Conservation (phyloP, 2,113 vertebrate genomes). For the Promerops cafer region DNA sequence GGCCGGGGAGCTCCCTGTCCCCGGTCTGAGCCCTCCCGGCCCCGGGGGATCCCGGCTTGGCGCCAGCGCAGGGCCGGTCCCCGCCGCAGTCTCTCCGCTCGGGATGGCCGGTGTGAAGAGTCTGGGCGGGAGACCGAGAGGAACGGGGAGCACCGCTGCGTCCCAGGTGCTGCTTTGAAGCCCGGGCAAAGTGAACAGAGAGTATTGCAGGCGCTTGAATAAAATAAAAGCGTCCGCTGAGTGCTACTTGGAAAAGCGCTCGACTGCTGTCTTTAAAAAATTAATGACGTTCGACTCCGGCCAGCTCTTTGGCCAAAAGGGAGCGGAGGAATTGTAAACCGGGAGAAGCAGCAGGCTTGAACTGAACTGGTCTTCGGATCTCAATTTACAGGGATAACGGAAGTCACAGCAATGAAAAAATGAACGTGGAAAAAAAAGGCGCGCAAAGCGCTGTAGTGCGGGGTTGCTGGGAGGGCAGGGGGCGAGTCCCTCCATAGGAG, state of each 20-base stretch:
- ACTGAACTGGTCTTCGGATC: neutral
- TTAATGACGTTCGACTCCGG: neutral
- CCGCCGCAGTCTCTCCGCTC: neutral
- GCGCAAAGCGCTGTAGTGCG: rapidly evolving
- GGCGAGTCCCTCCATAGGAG: rapidly evolving
- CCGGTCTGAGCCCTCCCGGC: neutral
- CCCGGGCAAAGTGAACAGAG: neutral
- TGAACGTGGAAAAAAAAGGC: neutral
- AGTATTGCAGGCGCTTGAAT: neutral
- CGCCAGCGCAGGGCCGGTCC: neutral
- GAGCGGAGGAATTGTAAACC: neutral
- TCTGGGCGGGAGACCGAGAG: neutral
- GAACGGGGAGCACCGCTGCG: neutral
- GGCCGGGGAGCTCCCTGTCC: neutral
- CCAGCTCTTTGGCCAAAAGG: neutral
- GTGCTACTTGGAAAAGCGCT: neutral
- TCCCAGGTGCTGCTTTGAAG: neutral
- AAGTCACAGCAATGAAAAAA: neutral
- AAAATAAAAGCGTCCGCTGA: neutral
- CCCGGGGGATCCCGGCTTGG: neutral
- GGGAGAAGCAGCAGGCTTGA: neutral
- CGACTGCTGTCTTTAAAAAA: neutral
- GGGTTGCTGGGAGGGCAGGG: neutral
- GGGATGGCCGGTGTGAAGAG: neutral
- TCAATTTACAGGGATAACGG: neutral